phyloP scores from a whole-genome alignment of 2,113 vertebrate genomes.

The Oncorhynchus nerka region DNA sequence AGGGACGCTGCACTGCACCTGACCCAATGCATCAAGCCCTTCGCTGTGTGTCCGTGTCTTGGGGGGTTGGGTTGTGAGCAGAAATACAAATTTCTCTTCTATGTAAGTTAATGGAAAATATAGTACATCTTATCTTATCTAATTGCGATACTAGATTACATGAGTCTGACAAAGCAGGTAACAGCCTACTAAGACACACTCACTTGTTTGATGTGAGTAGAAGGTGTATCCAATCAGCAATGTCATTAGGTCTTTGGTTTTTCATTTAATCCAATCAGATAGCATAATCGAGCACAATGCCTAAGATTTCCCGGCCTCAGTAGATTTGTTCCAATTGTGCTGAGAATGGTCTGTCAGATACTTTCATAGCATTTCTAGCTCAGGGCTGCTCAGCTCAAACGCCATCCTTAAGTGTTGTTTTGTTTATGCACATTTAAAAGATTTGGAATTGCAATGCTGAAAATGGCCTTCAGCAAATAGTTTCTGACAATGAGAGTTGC shows the following conservation, averaged over 20 bases:
- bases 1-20: slow-evolving; percentile 11
- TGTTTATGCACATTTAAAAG: slow-evolving; percentile 21
- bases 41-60: slow-evolving; percentile 25
- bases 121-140: no score
- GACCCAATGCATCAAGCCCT: no score
- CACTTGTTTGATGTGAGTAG: slow-evolving; percentile 37
- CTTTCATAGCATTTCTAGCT: slow-evolving; percentile 67
- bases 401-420: slow-evolving; percentile 52
- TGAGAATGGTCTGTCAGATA: slow-evolving; percentile 48
- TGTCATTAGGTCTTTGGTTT: slow-evolving; percentile 61
- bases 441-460: slow-evolving; percentile 25
- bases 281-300: slow-evolving; percentile 74
- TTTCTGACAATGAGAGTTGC: no score
- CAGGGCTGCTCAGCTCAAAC: slow-evolving; percentile 56
- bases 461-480: no score
- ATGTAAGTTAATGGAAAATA: no score
- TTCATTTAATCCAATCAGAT: slow-evolving; percentile 75
- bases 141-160: no score
- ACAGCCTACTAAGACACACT: slow-evolving; percentile 19
- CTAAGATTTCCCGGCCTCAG: slow-evolving; percentile 61
- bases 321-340: slow-evolving; percentile 69
- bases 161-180: slow-evolving; percentile 5
- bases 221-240: slow-evolving; percentile 66
- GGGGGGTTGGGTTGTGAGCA: no score
- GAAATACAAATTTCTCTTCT: no score